These are phyloP conservation scores for Anniella stebbinsi DNA, from an alignment of 2,797 vertebrate species.

Conservation along the genomic window DNA sequence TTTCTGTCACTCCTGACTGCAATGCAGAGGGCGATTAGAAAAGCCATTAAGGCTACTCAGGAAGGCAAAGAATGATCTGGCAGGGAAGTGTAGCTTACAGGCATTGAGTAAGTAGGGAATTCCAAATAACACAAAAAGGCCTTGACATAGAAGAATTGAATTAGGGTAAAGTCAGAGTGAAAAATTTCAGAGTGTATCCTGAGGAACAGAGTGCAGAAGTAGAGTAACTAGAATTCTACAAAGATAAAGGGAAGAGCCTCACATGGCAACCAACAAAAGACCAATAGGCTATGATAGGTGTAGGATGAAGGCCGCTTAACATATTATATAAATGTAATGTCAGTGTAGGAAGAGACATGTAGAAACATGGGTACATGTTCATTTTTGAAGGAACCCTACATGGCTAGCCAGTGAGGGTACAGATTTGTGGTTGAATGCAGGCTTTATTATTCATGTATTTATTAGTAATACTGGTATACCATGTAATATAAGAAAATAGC, in stretches of 20 bases:
- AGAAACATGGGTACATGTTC: not conserved
- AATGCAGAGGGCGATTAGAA: slow-evolving; percentile 7
- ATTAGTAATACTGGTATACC: too few relatives aligned
- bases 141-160: slow-evolving; percentile 9
- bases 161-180: slow-evolving; percentile 10
- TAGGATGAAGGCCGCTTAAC: not conserved
- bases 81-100: not conserved
- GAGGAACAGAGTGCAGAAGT: not conserved
- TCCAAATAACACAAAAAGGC: not conserved
- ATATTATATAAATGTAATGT: not conserved
- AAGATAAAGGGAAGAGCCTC: not conserved
- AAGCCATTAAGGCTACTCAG: slow-evolving; percentile 1
- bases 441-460: too few relatives aligned
- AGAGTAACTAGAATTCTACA: not conserved
- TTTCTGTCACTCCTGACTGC: not conserved
- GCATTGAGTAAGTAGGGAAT: not conserved
- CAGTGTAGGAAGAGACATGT: not conserved
- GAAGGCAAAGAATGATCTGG: slow-evolving; percentile 9
- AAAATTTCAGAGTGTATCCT: not conserved
- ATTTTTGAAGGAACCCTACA: not conserved
- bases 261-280: not conserved
- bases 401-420: not conserved
- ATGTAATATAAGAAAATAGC: too few relatives aligned
- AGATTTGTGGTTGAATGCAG: too few relatives aligned
- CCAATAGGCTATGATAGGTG: not conserved